Base-by-base conservation (phyloP, 1,140 invertebrate species). In the Bursaphelenchus mucronatus region DNA sequence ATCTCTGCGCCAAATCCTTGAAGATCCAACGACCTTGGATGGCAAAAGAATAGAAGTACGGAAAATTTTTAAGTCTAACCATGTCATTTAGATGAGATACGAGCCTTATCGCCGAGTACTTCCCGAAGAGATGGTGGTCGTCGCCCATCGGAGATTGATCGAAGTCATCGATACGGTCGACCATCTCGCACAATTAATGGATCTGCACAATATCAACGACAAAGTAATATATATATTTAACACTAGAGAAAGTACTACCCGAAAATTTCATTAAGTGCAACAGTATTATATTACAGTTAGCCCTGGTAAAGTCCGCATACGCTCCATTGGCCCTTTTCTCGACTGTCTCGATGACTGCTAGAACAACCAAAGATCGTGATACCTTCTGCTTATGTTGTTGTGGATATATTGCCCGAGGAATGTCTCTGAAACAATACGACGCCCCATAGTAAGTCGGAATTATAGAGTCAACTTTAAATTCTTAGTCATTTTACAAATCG, bases 151-250 rank as follows among this genome's bases (percentile, higher is more conserved):
- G 3, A 43, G 79, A 40, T 45, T 79, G 7, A 73, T 79, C 57
- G 79, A 79, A n/a, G 66, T 68, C 10, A 78, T 79, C n/a, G 77
- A 79, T 57, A 77, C 66, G 57, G 78, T 80, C 13, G 77, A 79
- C 58, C 79, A 81, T 63, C 59, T 79, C 21, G 81, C 77, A 51
- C 69, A 63, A 15, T 51, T 79, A 17, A 81, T 79, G 73, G 77
- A 79, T 66, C 45, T 80, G 11, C 78, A 82, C 52, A 68, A 68
- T 54, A 64, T 71, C 43, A 46, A 68, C 30, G 77, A 79, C 53
- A 79, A 81, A 64, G 76, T 81, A 52, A 39, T n/a, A 54, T 59
- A 9, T 41, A 9, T 52, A 21, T 55, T 55, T 50, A n/a, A n/a
- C 11, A 19, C 54, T 15, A n/a, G 58, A n/a, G 58, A 63, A 55